Conservation (phyloP, 1,140 invertebrate species). For the Aphelenchoides fujianensis region DNA sequence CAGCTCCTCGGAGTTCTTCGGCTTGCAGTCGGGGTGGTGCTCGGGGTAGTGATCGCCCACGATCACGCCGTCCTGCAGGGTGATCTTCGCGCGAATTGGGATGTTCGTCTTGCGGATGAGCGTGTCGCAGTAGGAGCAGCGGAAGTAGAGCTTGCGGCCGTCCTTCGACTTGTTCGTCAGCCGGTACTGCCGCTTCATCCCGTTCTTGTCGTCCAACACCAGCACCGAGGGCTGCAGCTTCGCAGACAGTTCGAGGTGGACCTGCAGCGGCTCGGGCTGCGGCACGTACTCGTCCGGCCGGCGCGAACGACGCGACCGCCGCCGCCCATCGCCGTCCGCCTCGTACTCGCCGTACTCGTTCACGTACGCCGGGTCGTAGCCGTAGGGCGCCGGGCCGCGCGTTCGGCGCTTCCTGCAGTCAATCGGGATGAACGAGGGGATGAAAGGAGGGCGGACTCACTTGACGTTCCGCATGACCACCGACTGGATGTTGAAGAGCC, state of each 20-base stretch:
- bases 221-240: conserved; percentile 47
- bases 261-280: conserved; percentile 12
- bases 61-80: conserved; percentile 24
- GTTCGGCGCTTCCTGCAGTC: conserved; percentile 20
- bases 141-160: conserved; percentile 49
- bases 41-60: conserved; percentile 36
- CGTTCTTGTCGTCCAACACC: conserved; percentile 47
- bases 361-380: not conserved
- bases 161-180: conserved; percentile 42
- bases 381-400: conserved; percentile 9
- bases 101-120: conserved; percentile 42
- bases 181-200: conserved; percentile 49
- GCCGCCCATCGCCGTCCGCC: not conserved
- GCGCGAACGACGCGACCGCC: conserved; percentile 8
- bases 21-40: conserved; percentile 46
- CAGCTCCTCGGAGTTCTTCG: conserved; percentile 38
- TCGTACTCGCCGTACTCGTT: conserved; percentile 2
- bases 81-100: conserved; percentile 46
- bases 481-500: conserved; percentile 7
- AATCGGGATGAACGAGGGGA: not conserved
- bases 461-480: not conserved
- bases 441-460: not conserved
- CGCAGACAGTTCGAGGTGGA: conserved; percentile 45
- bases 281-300: not conserved
- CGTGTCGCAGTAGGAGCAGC: conserved; percentile 48